Base-by-base conservation (phyloP, 2,113 vertebrate species). In the Leucosticte australis region DNA sequence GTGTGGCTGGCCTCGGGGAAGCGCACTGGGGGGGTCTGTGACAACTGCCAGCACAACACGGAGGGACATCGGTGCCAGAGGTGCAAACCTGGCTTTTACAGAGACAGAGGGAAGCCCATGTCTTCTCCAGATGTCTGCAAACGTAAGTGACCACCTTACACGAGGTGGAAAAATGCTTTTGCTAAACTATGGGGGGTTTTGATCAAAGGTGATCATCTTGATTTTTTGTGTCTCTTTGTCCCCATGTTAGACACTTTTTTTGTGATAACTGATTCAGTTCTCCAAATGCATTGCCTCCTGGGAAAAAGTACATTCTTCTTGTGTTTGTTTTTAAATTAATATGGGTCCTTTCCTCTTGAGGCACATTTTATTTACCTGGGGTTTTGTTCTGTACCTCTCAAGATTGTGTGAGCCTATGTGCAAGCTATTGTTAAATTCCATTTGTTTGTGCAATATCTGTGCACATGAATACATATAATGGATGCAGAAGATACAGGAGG, bases 1-100 rank as follows among this genome's bases (percentile, higher is more conserved):
- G 93, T 96, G 5, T 99, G 99, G 99, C 56, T 97, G 89, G 97
- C 98, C 47, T 98, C 98, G 1, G 97, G 97, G 6, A 98, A 98
- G 74, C 96, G 77, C 93, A 98, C 97, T 0, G 99, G 99, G 11
- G 98, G 99, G 0, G 97, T 99, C 62, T 99, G 99, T 7, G 96
- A 99, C 39, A 89, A 95, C 97, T 99, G 98, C 96, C 97, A 91
- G 64, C 98, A 99, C 91, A 98, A 99, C 97, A 99, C 98, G 0
- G 97, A 97, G 7, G 99, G 99, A 9, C 97, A 98, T 30, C 97
- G 98, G 56, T 99, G 99, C 95, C 98, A 99, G 44, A 97, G 98
- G 59, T 99, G 99, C 96, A 98, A 97, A 46, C 95, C 96, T 0
- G 99, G 99, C 31, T 99, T 98, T 41, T 98, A 98, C 84, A 97